Conservation (phyloP, 2,113 vertebrate genomes). For the Corythoichthys intestinalis region DNA sequence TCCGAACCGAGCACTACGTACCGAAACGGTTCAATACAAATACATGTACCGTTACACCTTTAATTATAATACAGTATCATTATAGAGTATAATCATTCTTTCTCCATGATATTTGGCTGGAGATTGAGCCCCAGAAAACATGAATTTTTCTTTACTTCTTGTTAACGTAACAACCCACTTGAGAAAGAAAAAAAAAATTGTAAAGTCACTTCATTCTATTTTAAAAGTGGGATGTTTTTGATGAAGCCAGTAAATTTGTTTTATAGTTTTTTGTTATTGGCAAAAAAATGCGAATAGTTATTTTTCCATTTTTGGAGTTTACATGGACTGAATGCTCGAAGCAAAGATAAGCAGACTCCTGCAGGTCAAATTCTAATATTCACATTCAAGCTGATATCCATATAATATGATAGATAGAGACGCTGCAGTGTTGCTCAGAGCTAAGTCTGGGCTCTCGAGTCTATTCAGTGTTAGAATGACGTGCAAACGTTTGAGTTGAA, state of each 20-base stretch:
- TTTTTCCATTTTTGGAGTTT: neutral
- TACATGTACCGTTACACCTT: too few relatives aligned
- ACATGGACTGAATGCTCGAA: constrained; percentile 34
- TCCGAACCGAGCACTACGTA: too few relatives aligned
- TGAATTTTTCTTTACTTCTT: neutral
- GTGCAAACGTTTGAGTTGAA: constrained; percentile 15
- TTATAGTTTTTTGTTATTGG: too few relatives aligned
- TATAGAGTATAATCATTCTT: neutral
- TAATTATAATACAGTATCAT: neutral
- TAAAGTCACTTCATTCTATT: too few relatives aligned
- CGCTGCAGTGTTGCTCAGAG: constrained; percentile 13
- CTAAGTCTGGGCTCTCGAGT: constrained; percentile 24
- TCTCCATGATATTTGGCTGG: neutral
- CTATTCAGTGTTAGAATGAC: constrained; percentile 28
- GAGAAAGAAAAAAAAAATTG: too few relatives aligned
- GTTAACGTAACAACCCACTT: neutral
- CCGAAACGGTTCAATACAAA: too few relatives aligned
- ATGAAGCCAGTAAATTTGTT: too few relatives aligned
- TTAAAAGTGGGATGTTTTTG: too few relatives aligned
- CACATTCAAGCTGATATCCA: constrained; percentile 19
- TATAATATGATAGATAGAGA: constrained; percentile 25
- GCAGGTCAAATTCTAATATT: constrained; percentile 27
- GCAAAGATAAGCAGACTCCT: constrained; percentile 20
- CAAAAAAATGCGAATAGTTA: too few relatives aligned
- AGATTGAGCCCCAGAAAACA: neutral